Evolutionary conservation across 2,113 vertebrate species (phyloP), one percentile per base, ranked within the genome.

Genomic region (Eulemur rufifrons): DNA sequence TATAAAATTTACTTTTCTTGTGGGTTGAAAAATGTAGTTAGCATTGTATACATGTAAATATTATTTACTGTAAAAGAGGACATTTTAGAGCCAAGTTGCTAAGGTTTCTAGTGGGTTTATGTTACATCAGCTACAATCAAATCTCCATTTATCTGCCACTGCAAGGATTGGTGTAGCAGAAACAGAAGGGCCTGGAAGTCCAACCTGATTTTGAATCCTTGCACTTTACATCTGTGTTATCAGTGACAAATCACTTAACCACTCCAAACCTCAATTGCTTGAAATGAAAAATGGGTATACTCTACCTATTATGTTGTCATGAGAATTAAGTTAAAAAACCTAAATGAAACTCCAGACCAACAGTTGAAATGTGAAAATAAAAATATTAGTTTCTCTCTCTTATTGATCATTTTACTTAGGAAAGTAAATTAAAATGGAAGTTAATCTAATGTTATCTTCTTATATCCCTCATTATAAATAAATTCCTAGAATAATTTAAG

Each of bases 1-100:
- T 93, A 94, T 98, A 98, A 98, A 97, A 63, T 64, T 76, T 96
- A 64, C 88, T 97, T 98, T 98, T 97, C 78, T 64, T 86, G 13
- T 94, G 84, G 96, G 88, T 84, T 97, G 47, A 91, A 88, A 96
- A 97, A 96, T 94, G 78, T 91, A 66, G 47, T 94, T 97, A 96
- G 56, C 42, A 91, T 97, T 96, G 14, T 95, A 95, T 78, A 61
- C 71, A 89, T 84, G 90, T 86, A 97, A 96, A 97, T 98, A 95
- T 96, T 94, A 96, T 87, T 89, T 94, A 34, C 52, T 73, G 8
- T 80, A 68, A 95, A 98, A 95, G 83, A 39, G 50, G 56, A 63
- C 20, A 52, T 59, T 96, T 97, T 89, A 88, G 85, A 96, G 23
- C 47, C 20, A 59, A 54, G 37, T 80, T 97, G 13, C 39, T 91